phyloP scores from a whole-genome alignment of 2,888 invertebrate species.

The Creontiades dilutus region DNA sequence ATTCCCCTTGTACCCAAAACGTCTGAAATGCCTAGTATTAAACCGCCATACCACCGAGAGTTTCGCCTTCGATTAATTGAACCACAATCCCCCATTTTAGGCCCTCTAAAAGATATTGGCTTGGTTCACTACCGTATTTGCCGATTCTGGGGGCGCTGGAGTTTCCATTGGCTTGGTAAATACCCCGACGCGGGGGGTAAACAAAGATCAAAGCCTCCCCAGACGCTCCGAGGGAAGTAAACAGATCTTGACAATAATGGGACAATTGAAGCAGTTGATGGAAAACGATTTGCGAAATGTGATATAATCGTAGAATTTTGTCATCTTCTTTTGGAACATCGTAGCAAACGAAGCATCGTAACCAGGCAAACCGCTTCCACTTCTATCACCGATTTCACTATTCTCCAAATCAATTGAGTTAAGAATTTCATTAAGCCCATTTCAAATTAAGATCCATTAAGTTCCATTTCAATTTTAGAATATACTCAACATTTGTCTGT shows the following conservation, averaged over 20 bases:
- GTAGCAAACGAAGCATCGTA: too few relatives aligned
- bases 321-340: too few relatives aligned
- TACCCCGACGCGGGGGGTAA: conserved; percentile 21
- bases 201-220: conserved; percentile 49
- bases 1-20: not conserved
- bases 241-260: not conserved
- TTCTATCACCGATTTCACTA: too few relatives aligned
- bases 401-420: too few relatives aligned
- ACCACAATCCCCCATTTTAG: conserved; percentile 34
- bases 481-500: too few relatives aligned
- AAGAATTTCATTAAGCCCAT: too few relatives aligned
- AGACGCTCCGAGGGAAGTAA: not conserved
- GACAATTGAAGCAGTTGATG: not conserved
- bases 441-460: too few relatives aligned
- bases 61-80: conserved; percentile 44
- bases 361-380: too few relatives aligned
- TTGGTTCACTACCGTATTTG: conserved; percentile 55
- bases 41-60: conserved; percentile 18
- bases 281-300: not conserved
- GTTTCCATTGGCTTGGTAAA: conserved; percentile 43
- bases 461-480: too few relatives aligned
- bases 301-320: too few relatives aligned
- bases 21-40: not conserved
- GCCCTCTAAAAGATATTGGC: not conserved
- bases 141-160: not conserved